phyloP scores from a whole-genome alignment of 2,888 invertebrate species.

The Metallyticus violacea region DNA sequence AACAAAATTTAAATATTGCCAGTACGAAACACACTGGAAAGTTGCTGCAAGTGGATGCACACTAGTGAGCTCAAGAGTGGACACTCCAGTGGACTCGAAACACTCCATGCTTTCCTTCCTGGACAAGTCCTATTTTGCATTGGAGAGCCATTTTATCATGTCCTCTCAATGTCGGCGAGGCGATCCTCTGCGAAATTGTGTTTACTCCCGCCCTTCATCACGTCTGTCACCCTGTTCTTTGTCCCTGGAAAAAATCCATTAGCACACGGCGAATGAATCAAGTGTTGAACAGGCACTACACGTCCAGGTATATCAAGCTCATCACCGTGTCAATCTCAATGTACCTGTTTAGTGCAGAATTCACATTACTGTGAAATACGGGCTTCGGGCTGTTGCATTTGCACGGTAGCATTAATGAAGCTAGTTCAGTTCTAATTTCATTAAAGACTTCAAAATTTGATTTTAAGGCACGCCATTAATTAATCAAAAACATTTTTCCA shows the following conservation, averaged over 20 bases:
- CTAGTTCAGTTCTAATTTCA: no score
- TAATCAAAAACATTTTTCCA: no score
- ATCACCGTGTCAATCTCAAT: background rate
- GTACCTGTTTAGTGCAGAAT: background rate
- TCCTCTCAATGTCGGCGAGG: background rate
- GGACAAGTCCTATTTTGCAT: background rate
- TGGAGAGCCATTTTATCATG: background rate
- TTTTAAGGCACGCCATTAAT: no score
- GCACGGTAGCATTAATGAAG: no score
- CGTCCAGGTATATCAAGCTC: background rate
- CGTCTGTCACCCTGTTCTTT: background rate
- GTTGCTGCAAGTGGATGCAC: background rate
- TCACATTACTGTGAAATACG: no score
- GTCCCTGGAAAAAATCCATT: background rate
- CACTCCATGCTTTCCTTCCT: background rate
- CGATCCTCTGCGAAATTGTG: background rate
- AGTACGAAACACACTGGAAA: no score
- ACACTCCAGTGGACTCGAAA: background rate
- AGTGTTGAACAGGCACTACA: background rate
- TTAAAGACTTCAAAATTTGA: no score
- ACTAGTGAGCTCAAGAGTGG: background rate
- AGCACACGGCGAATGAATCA: background rate
- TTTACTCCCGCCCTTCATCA: background rate
- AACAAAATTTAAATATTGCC: background rate
- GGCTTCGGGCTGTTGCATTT: no score